Evolutionary conservation across 1,140 invertebrate genomes (phyloP).

Genomic region (Microvelia longipes): DNA sequence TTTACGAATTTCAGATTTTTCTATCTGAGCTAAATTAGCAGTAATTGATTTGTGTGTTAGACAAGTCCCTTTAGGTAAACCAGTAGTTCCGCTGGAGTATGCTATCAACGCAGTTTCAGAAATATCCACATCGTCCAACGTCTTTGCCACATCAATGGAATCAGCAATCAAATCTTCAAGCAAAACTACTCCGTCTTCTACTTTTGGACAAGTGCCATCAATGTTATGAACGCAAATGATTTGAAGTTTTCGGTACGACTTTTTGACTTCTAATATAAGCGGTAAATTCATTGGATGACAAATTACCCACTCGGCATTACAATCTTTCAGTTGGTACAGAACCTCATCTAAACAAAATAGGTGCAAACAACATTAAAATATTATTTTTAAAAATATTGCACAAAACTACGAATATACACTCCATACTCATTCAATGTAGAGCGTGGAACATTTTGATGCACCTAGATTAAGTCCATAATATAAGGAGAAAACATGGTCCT

Average conservation of each 20-base stretch:
- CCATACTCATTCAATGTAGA: too few species aligned
- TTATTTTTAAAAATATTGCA: too few species aligned
- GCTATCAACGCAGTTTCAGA: constrained; percentile 29
- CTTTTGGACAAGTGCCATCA: not conserved
- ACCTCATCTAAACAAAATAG: too few species aligned
- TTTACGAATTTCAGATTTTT: not conserved
- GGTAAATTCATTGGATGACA: not conserved
- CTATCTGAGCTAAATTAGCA: constrained; percentile 19
- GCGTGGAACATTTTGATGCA: too few species aligned
- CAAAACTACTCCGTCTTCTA: constrained; percentile 4
- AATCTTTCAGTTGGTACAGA: not conserved
- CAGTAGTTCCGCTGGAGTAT: constrained; percentile 54
- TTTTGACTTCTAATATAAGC: not conserved
- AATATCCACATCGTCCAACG: not conserved
- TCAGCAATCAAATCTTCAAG: not conserved
- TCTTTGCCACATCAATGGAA: not conserved
- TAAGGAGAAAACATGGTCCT: too few species aligned
- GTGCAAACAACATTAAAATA: too few species aligned
- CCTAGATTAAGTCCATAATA: too few species aligned
- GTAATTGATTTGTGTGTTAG: constrained; percentile 55
- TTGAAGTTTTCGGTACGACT: not conserved
- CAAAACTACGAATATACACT: too few species aligned
- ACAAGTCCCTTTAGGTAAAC: constrained; percentile 71
- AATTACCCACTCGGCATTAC: not conserved
- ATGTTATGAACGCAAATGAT: not conserved